Conservation (phyloP, 2,888 invertebrate genomes). For the Allacma fusca region DNA sequence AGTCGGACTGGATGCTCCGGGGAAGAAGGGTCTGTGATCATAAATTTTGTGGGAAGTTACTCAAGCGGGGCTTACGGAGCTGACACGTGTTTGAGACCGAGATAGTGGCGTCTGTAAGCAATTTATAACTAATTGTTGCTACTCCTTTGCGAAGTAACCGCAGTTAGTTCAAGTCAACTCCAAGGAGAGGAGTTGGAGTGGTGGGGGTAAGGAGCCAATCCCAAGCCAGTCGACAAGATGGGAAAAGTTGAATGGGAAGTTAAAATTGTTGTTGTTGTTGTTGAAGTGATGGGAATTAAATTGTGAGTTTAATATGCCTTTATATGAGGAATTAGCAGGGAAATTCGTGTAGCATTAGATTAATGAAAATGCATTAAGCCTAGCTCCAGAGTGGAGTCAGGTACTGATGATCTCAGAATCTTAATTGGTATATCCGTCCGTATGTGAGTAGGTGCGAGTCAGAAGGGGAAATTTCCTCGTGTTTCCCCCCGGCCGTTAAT, state of each 20-base stretch:
- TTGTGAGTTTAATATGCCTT: background rate
- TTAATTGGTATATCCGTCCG: constrained; percentile 1
- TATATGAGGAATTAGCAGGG: constrained; percentile 23
- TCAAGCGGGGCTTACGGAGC: background rate
- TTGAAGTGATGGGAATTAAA: constrained; percentile 3
- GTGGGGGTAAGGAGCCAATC: background rate
- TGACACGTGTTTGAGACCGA: background rate
- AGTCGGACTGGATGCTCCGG: background rate
- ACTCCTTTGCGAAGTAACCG: background rate
- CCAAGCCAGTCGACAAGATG: too few species aligned
- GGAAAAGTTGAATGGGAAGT: constrained; percentile 8
- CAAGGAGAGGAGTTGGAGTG: background rate
- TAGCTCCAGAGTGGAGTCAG: background rate
- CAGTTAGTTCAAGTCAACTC: background rate
- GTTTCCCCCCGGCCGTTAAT: constrained; percentile 49
- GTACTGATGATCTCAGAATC: background rate
- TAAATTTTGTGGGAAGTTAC: background rate
- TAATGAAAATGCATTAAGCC: constrained; percentile 19
- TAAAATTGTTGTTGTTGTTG: background rate
- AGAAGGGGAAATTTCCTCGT: constrained; percentile 20
- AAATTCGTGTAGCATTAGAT: constrained; percentile 19
- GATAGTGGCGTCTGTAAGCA: background rate
- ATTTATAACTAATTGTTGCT: constrained; percentile 1
- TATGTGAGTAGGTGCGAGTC: background rate
- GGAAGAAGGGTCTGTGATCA: background rate